Conservation (phyloP, 2,797 vertebrate genomes). For the Hafferia zeledoni region DNA sequence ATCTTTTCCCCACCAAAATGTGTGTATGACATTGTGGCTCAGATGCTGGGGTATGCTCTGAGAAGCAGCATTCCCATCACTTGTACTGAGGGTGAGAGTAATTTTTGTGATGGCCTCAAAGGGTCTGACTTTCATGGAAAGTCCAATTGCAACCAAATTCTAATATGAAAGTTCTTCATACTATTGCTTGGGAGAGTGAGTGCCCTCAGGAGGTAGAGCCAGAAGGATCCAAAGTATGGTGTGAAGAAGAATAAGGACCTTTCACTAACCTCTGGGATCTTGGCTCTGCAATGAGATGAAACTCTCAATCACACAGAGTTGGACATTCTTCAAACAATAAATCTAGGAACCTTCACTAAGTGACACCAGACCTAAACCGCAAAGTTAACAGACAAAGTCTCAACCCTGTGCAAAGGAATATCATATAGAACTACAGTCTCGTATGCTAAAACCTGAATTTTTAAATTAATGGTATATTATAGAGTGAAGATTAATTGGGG, state of each 20-base stretch:
- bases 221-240: neutral
- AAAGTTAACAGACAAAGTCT: neutral
- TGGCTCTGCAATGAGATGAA: neutral
- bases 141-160: neutral
- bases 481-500: neutral
- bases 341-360: neutral
- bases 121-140: neutral
- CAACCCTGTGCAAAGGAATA: neutral
- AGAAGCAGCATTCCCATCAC: neutral
- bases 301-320: neutral
- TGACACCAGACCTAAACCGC: neutral
- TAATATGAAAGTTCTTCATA: neutral
- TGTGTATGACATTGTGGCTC: neutral
- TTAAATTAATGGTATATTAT: neutral
- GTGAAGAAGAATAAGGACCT: neutral
- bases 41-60: neutral
- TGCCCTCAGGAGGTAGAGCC: neutral
- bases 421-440: neutral
- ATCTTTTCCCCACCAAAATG: neutral
- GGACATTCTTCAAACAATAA: neutral
- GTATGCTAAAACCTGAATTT: neutral
- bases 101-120: neutral
- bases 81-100: rapidly evolving
- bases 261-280: neutral
- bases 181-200: neutral